Base-by-base conservation (phyloP, 2,797 vertebrate genomes). In the Gallinago stenura region DNA sequence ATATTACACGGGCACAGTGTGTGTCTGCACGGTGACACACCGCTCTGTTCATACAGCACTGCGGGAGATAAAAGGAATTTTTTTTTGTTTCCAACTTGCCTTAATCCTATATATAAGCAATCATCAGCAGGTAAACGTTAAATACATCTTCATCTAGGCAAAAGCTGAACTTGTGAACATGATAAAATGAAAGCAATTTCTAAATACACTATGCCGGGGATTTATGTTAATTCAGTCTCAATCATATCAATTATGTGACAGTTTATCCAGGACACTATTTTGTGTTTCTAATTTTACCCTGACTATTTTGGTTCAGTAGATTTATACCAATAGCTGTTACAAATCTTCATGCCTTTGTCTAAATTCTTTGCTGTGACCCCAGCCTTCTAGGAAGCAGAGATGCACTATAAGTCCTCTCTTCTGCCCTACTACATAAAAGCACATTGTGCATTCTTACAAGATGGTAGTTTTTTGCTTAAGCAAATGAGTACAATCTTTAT, bases 161-260 rank as follows among this genome's bases (percentile, higher is more conserved):
- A 61, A 81, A 3, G 3, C 31, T 86, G 51, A 81, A 69, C 24
- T 80, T 81, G 37, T 0, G 30, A 54, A 93, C 75, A 43, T 9
- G 51, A 37, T 30, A 81, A 84, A 90, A 92, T 71, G 37, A 94
- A 90, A 94, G n/a, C 45, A 77, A 82, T 77, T 89, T 90, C 71
- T 85, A 85, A 85, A 81, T 61, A 76, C 12, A n/a, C 35, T 43
- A 6, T 50, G 31, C 33, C 33, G 54, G 17, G 20, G 30, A 62
- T 81, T 87, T 85, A 81, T 8, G 58, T 65, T 85, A 73, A 87
- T 76, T 73, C 51, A 62, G 60, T 57, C 50, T 72, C 77, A 88
- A 73, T 50, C 25, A 19, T 62, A 66, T 64, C 6, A 3, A 81
- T 69, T 73, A 58, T 39, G 82, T 79, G n/a, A 93, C 35, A 62